These are phyloP conservation scores for Heliconius aoede DNA, from an alignment of 2,888 invertebrate species.

Conservation along the genomic window DNA sequence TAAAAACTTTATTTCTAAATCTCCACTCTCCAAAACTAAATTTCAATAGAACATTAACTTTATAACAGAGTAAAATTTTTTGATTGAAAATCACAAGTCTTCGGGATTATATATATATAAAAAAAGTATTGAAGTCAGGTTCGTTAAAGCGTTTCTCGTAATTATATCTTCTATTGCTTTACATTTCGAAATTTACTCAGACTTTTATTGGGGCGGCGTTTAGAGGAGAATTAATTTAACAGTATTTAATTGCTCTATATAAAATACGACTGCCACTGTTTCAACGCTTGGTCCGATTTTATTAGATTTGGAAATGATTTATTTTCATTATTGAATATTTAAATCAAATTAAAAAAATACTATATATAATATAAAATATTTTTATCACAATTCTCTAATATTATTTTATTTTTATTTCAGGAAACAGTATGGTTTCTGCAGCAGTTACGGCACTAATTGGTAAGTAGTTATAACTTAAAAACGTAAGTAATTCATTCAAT, in stretches of 20 bases:
- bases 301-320: slow-evolving; percentile 25
- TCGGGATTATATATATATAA: not conserved
- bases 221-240: slow-evolving; percentile 38
- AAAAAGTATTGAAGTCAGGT: slow-evolving; percentile 26
- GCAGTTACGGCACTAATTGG: slow-evolving; percentile 34
- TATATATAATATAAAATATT: too few species aligned
- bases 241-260: slow-evolving; percentile 38
- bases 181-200: slow-evolving; percentile 28
- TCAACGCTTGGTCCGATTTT: slow-evolving; percentile 32
- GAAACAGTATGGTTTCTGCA: slow-evolving; percentile 36
- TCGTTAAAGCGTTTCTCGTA: slow-evolving; percentile 30
- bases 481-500: not conserved
- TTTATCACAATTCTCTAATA: not conserved
- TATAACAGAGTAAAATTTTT: slow-evolving; percentile 1
- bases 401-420: slow-evolving; percentile 25
- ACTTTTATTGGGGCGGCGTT: slow-evolving; percentile 22
- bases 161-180: slow-evolving; percentile 30
- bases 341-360: too few species aligned
- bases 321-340: slow-evolving; percentile 24
- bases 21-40: too few species aligned
- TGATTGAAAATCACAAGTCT: slow-evolving; percentile 7
- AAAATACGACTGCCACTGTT: slow-evolving; percentile 37
- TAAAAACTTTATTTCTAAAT: too few species aligned
- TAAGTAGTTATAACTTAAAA: slow-evolving; percentile 24
- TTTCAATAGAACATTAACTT: not conserved